phyloP scores from a whole-genome alignment of 1,140 invertebrate species.

The Pectinophora gossypiella region DNA sequence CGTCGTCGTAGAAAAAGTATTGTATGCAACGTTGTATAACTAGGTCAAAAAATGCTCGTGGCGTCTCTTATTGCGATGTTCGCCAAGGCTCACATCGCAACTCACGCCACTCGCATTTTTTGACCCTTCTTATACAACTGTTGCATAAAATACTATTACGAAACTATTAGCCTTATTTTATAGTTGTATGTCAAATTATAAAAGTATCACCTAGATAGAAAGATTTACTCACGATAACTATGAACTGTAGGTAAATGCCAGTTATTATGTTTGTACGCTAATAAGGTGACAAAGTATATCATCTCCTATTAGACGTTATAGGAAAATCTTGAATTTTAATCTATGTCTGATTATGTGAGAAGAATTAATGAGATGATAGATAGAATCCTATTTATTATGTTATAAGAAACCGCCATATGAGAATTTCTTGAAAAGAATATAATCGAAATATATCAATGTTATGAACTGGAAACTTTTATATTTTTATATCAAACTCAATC shows the following conservation, averaged over 20 bases:
- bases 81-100: too few relatives aligned
- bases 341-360: conserved; percentile 7
- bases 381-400: not conserved
- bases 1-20: too few relatives aligned
- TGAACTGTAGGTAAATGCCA: conserved; percentile 33
- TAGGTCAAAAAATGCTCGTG: too few relatives aligned
- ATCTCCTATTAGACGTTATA: conserved; percentile 35
- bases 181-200: conserved; percentile 33
- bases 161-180: conserved; percentile 47
- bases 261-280: conserved; percentile 12
- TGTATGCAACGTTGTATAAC: too few relatives aligned
- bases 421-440: not conserved
- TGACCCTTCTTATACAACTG: too few relatives aligned
- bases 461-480: conserved; percentile 45
- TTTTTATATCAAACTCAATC: conserved; percentile 34
- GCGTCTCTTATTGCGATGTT: too few relatives aligned
- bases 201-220: conserved; percentile 39
- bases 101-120: too few relatives aligned
- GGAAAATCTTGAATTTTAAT: conserved; percentile 22
- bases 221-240: conserved; percentile 37
- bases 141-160: too few relatives aligned
- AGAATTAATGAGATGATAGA: not conserved
- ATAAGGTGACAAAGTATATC: conserved; percentile 20
- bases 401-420: not conserved
- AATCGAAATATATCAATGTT: conserved; percentile 23